Percentiles rank a stretch among this genome's conserved stretches.
Conservation (phyloP, 2,888 invertebrate genomes). For the Dicranocentrus wangi region DNA sequence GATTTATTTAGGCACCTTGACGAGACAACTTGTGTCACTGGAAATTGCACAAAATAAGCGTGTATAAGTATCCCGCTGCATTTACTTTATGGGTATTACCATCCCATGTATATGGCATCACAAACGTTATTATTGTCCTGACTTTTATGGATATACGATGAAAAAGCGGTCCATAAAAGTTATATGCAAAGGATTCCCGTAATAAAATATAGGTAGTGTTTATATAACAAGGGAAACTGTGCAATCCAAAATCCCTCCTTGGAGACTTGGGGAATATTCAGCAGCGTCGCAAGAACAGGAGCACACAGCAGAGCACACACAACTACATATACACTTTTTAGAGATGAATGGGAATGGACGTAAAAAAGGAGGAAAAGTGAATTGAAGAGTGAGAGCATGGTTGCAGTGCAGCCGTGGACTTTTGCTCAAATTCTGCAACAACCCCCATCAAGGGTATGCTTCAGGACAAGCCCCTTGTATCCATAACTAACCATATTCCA, state of each 20-base stretch:
- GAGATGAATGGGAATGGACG: conserved; percentile 1
- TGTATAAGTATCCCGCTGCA: conserved; percentile 12
- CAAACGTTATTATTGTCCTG: not conserved
- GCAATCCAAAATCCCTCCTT: conserved; percentile 49
- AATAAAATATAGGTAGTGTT: conserved; percentile 50
- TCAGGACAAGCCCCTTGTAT: conserved; percentile 2
- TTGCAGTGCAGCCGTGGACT: not conserved
- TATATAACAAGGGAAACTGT: conserved; percentile 54
- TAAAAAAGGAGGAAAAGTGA: conserved; percentile 28
- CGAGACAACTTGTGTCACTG: conserved; percentile 49
- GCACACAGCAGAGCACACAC: too few species aligned
- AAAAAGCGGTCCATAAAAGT: conserved; percentile 8
- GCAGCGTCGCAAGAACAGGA: conserved; percentile 3
- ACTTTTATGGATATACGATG: not conserved
- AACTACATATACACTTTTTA: too few species aligned
- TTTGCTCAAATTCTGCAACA: not conserved
- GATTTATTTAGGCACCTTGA: conserved; percentile 57
- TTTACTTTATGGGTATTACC: conserved; percentile 20
- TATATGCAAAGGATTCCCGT: conserved; percentile 17
- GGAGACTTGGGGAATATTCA: conserved; percentile 43
- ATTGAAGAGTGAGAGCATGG: not conserved
- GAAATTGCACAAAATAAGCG: conserved; percentile 50
- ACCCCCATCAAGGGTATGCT: conserved; percentile 1
- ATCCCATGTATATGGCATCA: conserved; percentile 1
- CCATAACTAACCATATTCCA: not conserved